phyloP scores from a whole-genome alignment of 2,888 invertebrate species.

The Fissipunctia ypsillon region DNA sequence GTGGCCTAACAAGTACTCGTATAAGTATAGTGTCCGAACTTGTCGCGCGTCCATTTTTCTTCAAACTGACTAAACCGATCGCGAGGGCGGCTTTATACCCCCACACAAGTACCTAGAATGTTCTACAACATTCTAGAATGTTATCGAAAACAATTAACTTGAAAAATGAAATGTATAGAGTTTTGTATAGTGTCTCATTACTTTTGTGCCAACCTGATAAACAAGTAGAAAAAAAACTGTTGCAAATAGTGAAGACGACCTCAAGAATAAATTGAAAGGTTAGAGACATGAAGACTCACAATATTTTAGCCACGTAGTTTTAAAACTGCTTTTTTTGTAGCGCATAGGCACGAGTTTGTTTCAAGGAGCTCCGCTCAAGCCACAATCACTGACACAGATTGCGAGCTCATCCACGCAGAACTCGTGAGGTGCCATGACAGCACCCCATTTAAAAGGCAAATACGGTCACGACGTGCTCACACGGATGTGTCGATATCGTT shows the following conservation, averaged over 20 bases:
- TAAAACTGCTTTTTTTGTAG: constrained; percentile 54
- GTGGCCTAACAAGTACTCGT: no score
- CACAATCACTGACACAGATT: constrained; percentile 84
- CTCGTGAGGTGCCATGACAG: constrained; percentile 85
- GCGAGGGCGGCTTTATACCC: no score
- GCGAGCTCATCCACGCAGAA: constrained; percentile 82
- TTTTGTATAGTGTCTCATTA: no score
- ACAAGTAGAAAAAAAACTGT: constrained; percentile 23
- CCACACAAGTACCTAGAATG: no score
- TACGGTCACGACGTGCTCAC: constrained; percentile 85
- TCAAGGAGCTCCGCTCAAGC: constrained; percentile 69
- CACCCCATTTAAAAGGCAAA: constrained; percentile 86
- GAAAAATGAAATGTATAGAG: no score
- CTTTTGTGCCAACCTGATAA: no score
- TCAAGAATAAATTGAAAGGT: constrained; percentile 31
- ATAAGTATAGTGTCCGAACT: no score
- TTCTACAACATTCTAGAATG: no score
- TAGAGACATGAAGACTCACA: constrained; percentile 14
- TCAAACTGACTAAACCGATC: no score
- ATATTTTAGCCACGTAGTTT: constrained; percentile 43
- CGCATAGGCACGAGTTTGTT: constrained; percentile 49
- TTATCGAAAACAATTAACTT: no score
- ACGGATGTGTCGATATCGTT: constrained; percentile 77
- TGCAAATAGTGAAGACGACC: constrained; percentile 17
- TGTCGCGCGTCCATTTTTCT: no score